A percentile compares a stretch with the other conserved stretches of the same genome.
phyloP scores from a whole-genome alignment of 2,888 invertebrate species.

The Parapristionchus giblindavisi region DNA sequence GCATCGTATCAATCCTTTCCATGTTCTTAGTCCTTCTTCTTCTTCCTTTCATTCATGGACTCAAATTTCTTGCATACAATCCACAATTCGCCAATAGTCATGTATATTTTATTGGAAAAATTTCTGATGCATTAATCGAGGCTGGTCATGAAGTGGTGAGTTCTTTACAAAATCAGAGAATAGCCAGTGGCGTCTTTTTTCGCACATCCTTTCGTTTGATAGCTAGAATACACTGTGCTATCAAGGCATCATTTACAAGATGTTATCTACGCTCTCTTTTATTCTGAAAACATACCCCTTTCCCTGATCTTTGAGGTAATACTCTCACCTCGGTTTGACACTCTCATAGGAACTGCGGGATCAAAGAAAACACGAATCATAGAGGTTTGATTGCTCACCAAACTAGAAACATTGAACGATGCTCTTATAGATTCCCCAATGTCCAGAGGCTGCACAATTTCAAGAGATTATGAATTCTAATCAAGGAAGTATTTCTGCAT shows the following conservation, averaged over 20 bases:
- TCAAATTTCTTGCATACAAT: slow-evolving; percentile 46
- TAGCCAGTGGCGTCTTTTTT: too few relatives aligned
- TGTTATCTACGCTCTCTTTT: too few relatives aligned
- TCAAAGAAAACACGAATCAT: background rate
- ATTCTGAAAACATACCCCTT: background rate
- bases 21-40: background rate
- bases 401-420: background rate
- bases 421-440: slow-evolving; percentile 16
- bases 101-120: slow-evolving; percentile 48
- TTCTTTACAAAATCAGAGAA: too few relatives aligned
- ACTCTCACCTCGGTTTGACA: background rate
- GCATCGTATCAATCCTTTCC: background rate
- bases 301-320: background rate
- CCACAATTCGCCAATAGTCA: slow-evolving; percentile 53
- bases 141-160: slow-evolving; percentile 50
- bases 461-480: background rate
- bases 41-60: background rate
- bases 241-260: too few relatives aligned
- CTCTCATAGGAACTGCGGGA: background rate
- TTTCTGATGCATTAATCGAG: slow-evolving; percentile 48
- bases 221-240: too few relatives aligned
- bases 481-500: background rate
- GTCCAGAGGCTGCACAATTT: background rate
- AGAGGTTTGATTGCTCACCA: background rate
- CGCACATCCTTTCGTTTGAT: too few relatives aligned